Evolutionary conservation across 2,113 vertebrate genomes (phyloP).

Genomic region (Psilopogon haemacephalus): DNA sequence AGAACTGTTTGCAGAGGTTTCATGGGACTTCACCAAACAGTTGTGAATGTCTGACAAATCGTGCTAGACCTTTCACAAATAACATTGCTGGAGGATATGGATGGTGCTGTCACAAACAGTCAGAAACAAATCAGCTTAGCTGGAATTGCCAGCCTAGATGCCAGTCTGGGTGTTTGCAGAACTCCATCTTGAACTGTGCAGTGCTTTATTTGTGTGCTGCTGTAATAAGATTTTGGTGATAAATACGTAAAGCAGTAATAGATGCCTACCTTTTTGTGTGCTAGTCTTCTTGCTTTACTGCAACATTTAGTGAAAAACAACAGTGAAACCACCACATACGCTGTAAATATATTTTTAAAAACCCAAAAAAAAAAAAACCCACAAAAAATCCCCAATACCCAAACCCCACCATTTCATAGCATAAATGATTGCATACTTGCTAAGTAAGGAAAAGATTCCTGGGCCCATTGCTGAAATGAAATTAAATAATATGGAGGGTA

Average conservation of each 20-base stretch:
- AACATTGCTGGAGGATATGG: not conserved
- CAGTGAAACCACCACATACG: not conserved
- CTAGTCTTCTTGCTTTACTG: not conserved
- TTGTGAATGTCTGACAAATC: not conserved
- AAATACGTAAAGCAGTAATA: not conserved
- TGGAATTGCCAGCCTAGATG: not conserved
- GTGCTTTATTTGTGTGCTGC: not conserved
- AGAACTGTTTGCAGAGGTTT: not conserved
- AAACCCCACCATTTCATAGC: too few relatives aligned
- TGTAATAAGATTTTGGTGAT: not conserved
- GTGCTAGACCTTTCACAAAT: not conserved
- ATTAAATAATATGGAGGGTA: not conserved
- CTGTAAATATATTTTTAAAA: too few relatives aligned
- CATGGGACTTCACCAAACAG: not conserved
- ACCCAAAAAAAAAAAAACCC: too few relatives aligned
- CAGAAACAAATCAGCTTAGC: not conserved
- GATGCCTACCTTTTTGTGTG: not conserved
- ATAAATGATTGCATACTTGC: not conserved
- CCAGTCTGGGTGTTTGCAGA: not conserved
- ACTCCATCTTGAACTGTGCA: not conserved
- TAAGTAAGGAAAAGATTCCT: not conserved
- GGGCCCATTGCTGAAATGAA: not conserved
- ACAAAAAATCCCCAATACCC: too few relatives aligned
- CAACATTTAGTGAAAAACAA: not conserved
- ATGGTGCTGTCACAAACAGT: constrained; percentile 4